Percentiles rank a stretch among this genome's conserved stretches.
Conservation (phyloP, 2,797 vertebrate species). For the Fringilla coelebs region DNA sequence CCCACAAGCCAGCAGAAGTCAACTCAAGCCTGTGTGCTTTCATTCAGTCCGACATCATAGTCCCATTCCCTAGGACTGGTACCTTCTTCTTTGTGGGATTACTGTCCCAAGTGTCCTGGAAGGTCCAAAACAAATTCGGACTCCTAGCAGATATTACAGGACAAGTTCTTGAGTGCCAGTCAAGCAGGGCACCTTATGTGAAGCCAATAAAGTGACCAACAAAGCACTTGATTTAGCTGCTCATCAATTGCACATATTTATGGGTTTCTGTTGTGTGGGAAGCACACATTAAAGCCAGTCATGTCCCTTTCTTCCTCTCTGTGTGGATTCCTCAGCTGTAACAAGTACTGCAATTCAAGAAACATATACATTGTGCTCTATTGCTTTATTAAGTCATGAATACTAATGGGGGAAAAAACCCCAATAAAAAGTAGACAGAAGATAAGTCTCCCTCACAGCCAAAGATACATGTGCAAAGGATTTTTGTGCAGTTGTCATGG, state of each 20-base stretch:
- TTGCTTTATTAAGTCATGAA: not conserved
- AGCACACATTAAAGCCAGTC: not conserved
- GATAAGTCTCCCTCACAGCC: not conserved
- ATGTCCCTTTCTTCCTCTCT: conserved; percentile 19
- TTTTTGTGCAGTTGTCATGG: not conserved
- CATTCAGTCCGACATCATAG: not conserved
- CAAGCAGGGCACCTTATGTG: not conserved
- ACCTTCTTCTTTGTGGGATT: not conserved
- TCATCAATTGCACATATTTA: not conserved
- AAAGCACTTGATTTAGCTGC: not conserved
- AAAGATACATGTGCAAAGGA: not conserved
- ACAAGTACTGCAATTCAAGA: not conserved
- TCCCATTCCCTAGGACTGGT: not conserved
- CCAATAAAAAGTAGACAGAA: not conserved
- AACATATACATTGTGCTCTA: not conserved
- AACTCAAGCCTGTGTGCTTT: not conserved
- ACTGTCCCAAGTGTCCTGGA: not conserved
- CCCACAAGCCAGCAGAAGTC: not conserved
- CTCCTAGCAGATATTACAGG: not conserved
- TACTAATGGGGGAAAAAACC: fast-evolving
- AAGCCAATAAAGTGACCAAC: not conserved
- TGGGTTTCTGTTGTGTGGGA: conserved; percentile 23
- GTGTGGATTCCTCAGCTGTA: not conserved
- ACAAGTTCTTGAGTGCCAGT: not conserved
- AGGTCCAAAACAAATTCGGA: not conserved